Percentiles rank a stretch among this genome's conserved stretches.
Conservation (phyloP, 2,113 vertebrate species). For the Dascyllus trimaculatus region DNA sequence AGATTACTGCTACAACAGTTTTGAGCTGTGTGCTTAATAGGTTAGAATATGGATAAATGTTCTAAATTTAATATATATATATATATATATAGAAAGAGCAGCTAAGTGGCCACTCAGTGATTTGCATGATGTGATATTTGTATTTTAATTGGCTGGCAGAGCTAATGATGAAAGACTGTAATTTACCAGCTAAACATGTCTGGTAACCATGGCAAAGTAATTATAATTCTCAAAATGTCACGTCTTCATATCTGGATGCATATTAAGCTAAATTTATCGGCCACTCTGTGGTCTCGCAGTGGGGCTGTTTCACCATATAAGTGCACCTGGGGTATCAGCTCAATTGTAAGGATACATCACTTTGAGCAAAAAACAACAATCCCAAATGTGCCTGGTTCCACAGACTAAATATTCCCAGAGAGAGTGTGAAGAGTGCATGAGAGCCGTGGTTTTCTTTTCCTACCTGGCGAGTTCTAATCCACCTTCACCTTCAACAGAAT, state of each 20-base stretch:
- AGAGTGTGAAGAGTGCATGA: conserved; percentile 35
- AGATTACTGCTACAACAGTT: background rate
- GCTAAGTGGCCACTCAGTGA: conserved; percentile 24
- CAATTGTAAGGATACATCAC: conserved; percentile 15
- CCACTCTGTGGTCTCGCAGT: conserved; percentile 18
- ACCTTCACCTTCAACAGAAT: conserved; percentile 19
- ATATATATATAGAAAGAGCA: background rate
- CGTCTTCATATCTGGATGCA: conserved; percentile 40
- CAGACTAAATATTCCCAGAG: conserved; percentile 38
- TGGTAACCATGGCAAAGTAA: conserved; percentile 36
- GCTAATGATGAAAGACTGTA: conserved; percentile 46
- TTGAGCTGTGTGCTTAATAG: conserved; percentile 11
- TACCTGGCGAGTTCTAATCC: background rate
- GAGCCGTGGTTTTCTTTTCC: conserved; percentile 21
- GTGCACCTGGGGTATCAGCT: conserved; percentile 38
- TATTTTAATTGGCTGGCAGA: conserved; percentile 54
- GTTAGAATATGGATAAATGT: conserved; percentile 28
- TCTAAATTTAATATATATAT: conserved; percentile 18
- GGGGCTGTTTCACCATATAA: conserved; percentile 17
- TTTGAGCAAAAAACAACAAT: conserved; percentile 51
- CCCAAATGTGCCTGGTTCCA: conserved; percentile 42
- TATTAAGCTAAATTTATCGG: conserved; percentile 21
- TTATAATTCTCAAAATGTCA: conserved; percentile 64
- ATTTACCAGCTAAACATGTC: conserved; percentile 57
- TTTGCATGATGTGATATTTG: conserved; percentile 50